Base-by-base conservation (phyloP, 1,140 invertebrate genomes). In the Sminthurinus signatus region DNA sequence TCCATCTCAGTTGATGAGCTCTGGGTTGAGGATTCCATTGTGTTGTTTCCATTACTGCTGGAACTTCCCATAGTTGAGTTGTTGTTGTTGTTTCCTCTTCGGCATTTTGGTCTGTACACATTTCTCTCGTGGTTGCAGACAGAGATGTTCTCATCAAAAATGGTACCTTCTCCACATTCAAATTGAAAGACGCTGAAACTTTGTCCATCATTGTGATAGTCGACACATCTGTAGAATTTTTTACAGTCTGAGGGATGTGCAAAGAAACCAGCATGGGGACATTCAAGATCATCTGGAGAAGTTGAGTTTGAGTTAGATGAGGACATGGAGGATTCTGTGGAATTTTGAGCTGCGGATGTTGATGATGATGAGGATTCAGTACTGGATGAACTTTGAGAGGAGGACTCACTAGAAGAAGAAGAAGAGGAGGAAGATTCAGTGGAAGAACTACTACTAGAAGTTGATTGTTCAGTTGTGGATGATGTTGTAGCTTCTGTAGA, bases 181-280 rank as follows among this genome's bases (percentile, higher is more conserved):
- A 78, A 78, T 17, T 75, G 71, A 60, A 75, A 78, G 4, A 83
- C 75, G 39, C 80, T 81, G 68, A 81, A 84, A 28, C 81, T 80
- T 62, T 85, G 81, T 28, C 82, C 83, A 68, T 83, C 80, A 1
- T 75, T 75, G 59, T 75, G 73, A 73, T 75, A 79, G 65, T 81
- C 78, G n/a, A 88, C 87, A 51, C 76, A 78, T 15, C 74, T 65
- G 44, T 73, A 74, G 51, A 74, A 73, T 29, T 70, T 69, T 51
- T 79, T 80, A 73, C 87, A 89, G 43, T 83, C 76, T n/a, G 77
- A 76, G 28, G 80, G 80, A 76, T 87, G 75, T 5, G 83, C 81
- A 73, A 82, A 86, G 70, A 82, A 88, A 29, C 87, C 87, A 70
- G 81, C 80, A 56, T 79, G 62, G 12, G 75, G 72, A 71, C 82